Evolutionary conservation across 2,797 vertebrate species (phyloP).

Genomic region (Allobates femoralis): DNA sequence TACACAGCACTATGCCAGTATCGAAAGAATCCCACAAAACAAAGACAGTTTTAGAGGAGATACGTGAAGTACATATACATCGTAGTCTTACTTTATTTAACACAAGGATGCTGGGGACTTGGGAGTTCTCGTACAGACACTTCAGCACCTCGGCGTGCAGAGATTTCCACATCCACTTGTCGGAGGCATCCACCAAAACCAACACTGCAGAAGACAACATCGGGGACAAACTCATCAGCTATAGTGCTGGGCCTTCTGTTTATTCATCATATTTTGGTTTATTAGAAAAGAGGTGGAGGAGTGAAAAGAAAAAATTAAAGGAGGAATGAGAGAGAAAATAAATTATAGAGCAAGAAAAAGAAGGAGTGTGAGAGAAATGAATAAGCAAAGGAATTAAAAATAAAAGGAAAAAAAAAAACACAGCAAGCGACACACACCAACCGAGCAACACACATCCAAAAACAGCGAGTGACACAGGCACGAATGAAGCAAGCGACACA

Average conservation of each 20-base stretch:
- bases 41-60: background rate
- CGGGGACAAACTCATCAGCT: background rate
- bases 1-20: background rate
- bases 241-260: background rate
- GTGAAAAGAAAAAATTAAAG: background rate
- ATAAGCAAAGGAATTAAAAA: background rate
- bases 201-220: conserved; percentile 77
- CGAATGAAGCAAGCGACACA: too few relatives aligned
- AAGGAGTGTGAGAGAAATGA: background rate
- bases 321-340: background rate
- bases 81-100: conserved; percentile 88
- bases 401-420: background rate
- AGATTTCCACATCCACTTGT: conserved; percentile 82
- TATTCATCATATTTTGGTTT: background rate
- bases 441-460: too few relatives aligned
- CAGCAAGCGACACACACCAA: too few relatives aligned
- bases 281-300: background rate
- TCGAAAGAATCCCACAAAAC: background rate
- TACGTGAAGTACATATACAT: background rate
- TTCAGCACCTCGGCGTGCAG: conserved; percentile 84
- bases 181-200: conserved; percentile 89
- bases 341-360: background rate
- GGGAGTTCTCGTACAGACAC: conserved; percentile 80
- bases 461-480: too few relatives aligned
- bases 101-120: conserved; percentile 86